Base-by-base conservation (phyloP, 2,797 vertebrate genomes). In the Mormyrops boulengeri region DNA sequence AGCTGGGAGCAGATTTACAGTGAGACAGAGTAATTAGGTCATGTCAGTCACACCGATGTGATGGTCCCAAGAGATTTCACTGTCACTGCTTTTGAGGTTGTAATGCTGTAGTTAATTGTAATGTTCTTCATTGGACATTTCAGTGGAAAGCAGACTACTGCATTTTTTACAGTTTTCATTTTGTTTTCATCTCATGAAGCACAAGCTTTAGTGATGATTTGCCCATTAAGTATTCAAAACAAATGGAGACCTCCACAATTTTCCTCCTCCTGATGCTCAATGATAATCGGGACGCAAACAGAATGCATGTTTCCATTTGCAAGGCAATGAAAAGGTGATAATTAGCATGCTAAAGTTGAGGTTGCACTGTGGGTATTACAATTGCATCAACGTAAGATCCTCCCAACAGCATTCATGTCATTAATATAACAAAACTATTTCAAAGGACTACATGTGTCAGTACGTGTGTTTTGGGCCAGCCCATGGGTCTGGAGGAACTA, bases 261-360 rank as follows among this genome's bases (percentile, higher is more conserved):
- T 88, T 89, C 91, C 93, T 93, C 93, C 93, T 94, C 88, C 14
- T 89, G 34, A 91, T 94, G 93, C 94, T 93, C 92, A 92, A 90
- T 91, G 93, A 94, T 94, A 95, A 96, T 93, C 92, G 91, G 89
- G 93, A 93, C 91, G 94, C 94, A 95, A 94, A 95, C 92, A 91
- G 91, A 94, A 93, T 88, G 88, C 82, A 84, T 90, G 90, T 91
- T 94, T 94, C 91, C 92, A 91, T 94, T 95, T 95, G 92, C 92
- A 90, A 93, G 93, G 91, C 92, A 93, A 93, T 92, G 92, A 85
- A 90, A 89, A 89, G 91, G 91, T 92, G 94, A 91, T 94, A 94
- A 96, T 96, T 95, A 94, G 92, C 91, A 94, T 93, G 92, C 92
- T 89, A 89, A 90, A 90, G 91, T 92, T 91, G 90, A 86, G 89